These are phyloP conservation scores for Carassius gibelio DNA, from an alignment of 2,113 vertebrate genomes.

Conservation along the genomic window DNA sequence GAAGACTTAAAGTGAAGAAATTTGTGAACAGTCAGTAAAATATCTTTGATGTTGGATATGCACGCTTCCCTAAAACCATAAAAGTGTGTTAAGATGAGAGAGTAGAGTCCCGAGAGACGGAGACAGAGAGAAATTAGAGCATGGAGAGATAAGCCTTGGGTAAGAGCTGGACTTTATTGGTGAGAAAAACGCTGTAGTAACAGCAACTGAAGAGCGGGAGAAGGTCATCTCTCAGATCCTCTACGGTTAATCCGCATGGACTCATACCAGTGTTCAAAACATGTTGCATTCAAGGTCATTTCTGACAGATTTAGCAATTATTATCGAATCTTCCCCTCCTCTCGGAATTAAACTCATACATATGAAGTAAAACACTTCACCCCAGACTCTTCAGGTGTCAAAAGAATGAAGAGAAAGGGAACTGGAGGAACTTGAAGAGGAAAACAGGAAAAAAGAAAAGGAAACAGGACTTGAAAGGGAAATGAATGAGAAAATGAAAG, in stretches of 20 bases:
- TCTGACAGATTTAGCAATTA: constrained; percentile 23
- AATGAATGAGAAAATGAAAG: background rate
- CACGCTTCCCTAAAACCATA: constrained; percentile 42
- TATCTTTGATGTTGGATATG: constrained; percentile 55
- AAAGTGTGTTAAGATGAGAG: constrained; percentile 18
- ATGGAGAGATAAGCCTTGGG: constrained; percentile 33
- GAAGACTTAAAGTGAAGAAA: constrained; percentile 40
- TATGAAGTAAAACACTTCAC: background rate
- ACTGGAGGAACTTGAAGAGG: background rate
- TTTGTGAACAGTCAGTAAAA: constrained; percentile 37
- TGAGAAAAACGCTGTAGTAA: background rate
- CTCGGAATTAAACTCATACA: constrained; percentile 10
- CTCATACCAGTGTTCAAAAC: constrained; percentile 5
- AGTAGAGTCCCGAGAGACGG: constrained; percentile 35
- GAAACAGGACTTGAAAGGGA: background rate
- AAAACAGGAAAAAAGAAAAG: background rate
- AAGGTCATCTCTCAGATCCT: background rate
- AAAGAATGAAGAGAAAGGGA: background rate
- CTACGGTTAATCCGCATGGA: constrained; percentile 4
- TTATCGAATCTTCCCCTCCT: background rate
- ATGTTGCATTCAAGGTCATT: constrained; percentile 19
- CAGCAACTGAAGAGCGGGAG: background rate
- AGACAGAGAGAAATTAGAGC: constrained; percentile 40
- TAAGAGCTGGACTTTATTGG: constrained; percentile 23
- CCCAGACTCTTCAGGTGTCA: background rate